Base-by-base conservation (phyloP, 2,888 invertebrate genomes). In the Cynaeus angustus region DNA sequence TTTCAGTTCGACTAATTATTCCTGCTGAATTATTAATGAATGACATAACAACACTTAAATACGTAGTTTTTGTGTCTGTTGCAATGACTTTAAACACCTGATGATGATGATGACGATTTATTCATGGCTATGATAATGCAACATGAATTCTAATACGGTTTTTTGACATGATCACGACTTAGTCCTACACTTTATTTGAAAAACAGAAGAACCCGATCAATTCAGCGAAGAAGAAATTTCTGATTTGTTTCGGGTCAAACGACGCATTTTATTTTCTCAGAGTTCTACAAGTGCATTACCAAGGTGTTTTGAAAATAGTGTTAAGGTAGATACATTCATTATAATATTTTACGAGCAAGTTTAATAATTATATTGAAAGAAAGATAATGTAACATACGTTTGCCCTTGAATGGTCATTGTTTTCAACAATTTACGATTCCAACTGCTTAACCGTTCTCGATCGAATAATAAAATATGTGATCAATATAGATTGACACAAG, bases 371-470 rank as follows among this genome's bases (percentile, higher is more conserved):
- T 21, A 50, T 12, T 21, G n/a, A 50, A 12, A 6, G 7, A 21
- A 10, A 50, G 50, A 50, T 50, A 50, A 50, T 16, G 12, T 13
- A 28, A 50, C 50, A 50, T 28, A 50, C 50, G 50, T 50, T 28
- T 50, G 50, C n/a, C 50, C 50, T 50, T 50, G 50, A 50, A 10
- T 50, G 26, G 50, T 50, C 41, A 16, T 50, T 28, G 50, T 28
- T 28, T 50, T 50, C 3, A 16, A 50, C 50, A 28, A 50, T 10
- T 50, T 50, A 26, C 10, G 21, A 21, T 48, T 26, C 48, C 3
- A 48, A 16, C 50, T 28, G 26, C 50, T 30, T 10, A 50, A 28
- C n/a, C 26, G 10, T 28, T 16, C 7, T 21, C 21, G 13, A 48
- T 8, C 5, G 16, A 21, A 50, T 26, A 48, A 48, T 26, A 9